These are phyloP conservation scores for Acholoe squamosa DNA, from an alignment of 2,888 invertebrate genomes.

Conservation along the genomic window DNA sequence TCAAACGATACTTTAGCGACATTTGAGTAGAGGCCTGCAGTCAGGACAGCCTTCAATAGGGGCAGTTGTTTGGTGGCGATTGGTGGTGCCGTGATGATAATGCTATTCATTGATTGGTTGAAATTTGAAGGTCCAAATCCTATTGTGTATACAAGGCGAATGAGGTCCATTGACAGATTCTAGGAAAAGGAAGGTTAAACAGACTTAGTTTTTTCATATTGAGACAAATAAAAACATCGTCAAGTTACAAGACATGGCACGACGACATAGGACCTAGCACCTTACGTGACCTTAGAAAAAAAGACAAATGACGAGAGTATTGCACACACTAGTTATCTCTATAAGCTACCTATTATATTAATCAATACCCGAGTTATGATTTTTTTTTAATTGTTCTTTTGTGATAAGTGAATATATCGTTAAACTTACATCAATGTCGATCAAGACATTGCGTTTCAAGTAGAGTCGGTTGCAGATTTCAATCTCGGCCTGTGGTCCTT, in stretches of 20 bases:
- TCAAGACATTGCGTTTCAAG: conserved; percentile 77
- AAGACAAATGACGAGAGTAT: too few species aligned
- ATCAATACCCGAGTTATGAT: too few species aligned
- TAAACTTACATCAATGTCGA: conserved; percentile 79
- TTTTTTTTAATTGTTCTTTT: too few species aligned
- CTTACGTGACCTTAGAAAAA: too few species aligned
- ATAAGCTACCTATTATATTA: too few species aligned
- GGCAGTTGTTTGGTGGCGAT: conserved; percentile 68
- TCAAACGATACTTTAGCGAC: conserved; percentile 72
- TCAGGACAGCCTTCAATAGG: conserved; percentile 76
- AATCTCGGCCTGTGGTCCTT: conserved; percentile 75
- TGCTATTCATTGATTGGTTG: conserved; percentile 39
- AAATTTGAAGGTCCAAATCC: conserved; percentile 71
- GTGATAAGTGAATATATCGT: too few species aligned
- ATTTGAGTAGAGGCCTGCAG: conserved; percentile 73
- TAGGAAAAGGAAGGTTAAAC: conserved; percentile 69
- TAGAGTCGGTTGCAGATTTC: conserved; percentile 77
- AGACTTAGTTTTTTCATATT: too few species aligned
- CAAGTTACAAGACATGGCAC: too few species aligned
- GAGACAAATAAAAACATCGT: too few species aligned
- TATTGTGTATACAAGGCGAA: conserved; percentile 76
- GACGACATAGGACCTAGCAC: too few species aligned
- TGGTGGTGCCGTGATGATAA: conserved; percentile 59
- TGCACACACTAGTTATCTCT: too few species aligned
- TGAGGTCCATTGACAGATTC: conserved; percentile 79